Evolutionary conservation across 2,888 invertebrate genomes (phyloP).

Genomic region (Drosophila subsilvestris): DNA sequence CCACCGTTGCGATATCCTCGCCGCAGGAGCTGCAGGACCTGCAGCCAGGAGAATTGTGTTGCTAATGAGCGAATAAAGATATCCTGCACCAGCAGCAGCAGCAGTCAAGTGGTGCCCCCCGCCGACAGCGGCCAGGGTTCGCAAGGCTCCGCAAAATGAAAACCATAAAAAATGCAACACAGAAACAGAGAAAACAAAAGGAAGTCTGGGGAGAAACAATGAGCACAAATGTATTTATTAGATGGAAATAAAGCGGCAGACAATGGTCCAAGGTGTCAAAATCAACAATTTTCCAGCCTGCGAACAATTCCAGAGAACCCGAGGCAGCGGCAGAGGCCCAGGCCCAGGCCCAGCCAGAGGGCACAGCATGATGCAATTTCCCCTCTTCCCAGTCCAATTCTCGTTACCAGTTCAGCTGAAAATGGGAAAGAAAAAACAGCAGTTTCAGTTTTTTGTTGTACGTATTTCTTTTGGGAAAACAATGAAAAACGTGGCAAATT

Average conservation of each 20-base stretch:
- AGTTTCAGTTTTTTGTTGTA: slow-evolving; percentile 63
- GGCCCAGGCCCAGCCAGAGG: slow-evolving; percentile 42
- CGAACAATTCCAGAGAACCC: slow-evolving; percentile 77
- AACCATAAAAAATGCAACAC: slow-evolving; percentile 76
- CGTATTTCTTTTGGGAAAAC: slow-evolving; percentile 56
- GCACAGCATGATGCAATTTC: slow-evolving; percentile 81
- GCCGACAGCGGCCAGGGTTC: slow-evolving; percentile 31
- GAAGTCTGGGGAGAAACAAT: slow-evolving; percentile 31
- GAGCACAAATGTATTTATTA: slow-evolving; percentile 68
- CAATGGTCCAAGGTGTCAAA: slow-evolving; percentile 82
- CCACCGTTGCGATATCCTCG: slow-evolving; percentile 36
- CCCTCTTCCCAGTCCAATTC: slow-evolving; percentile 42
- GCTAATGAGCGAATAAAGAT: slow-evolving; percentile 81
- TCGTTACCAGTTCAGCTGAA: slow-evolving; percentile 57
- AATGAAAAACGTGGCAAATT: slow-evolving; percentile 82
- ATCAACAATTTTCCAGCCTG: slow-evolving; percentile 79
- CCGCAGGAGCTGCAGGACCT: slow-evolving; percentile 26
- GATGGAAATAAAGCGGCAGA: slow-evolving; percentile 71
- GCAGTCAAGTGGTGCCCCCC: slow-evolving; percentile 64
- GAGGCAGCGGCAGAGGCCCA: slow-evolving; percentile 20
- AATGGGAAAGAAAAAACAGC: slow-evolving; percentile 48
- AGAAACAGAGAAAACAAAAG: slow-evolving; percentile 26
- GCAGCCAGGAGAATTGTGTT: slow-evolving; percentile 64
- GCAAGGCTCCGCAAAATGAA: slow-evolving; percentile 47
- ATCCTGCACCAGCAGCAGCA: slow-evolving; percentile 52